Conservation (phyloP, 2,888 invertebrate genomes). For the Byasa hedistus region DNA sequence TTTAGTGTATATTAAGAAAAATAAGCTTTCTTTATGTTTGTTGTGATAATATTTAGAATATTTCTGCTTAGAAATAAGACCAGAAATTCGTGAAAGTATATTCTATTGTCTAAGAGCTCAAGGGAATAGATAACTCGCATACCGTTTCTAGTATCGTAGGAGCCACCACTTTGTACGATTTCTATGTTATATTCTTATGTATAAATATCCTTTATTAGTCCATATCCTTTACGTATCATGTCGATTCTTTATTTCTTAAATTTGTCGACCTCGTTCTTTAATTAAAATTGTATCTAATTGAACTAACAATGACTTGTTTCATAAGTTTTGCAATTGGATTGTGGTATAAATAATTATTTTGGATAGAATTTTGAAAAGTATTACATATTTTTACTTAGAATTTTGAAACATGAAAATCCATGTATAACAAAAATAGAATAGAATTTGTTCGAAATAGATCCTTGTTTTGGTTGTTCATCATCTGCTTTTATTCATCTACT, state of each 20-base stretch:
- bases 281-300: not conserved
- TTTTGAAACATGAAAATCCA: no score
- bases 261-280: not conserved
- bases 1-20: not conserved
- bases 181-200: conserved; percentile 11
- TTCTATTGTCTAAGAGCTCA: conserved; percentile 10
- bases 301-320: no score
- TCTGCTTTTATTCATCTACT: no score
- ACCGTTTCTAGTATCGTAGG: conserved; percentile 2
- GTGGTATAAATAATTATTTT: no score
- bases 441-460: no score
- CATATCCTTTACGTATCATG: not conserved
- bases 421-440: no score
- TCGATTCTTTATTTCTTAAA: not conserved
- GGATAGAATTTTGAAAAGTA: no score
- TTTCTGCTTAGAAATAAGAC: not conserved
- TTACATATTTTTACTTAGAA: no score
- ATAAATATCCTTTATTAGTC: conserved; percentile 9
- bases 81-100: conserved; percentile 6
- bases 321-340: no score
- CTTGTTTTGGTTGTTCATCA: no score
- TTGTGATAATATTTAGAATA: not conserved
- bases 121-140: not conserved
- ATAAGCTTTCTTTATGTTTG: not conserved
- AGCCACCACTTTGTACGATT: conserved; percentile 8